Conservation (phyloP, 2,888 invertebrate species). For the Ecliptopera silaceata region DNA sequence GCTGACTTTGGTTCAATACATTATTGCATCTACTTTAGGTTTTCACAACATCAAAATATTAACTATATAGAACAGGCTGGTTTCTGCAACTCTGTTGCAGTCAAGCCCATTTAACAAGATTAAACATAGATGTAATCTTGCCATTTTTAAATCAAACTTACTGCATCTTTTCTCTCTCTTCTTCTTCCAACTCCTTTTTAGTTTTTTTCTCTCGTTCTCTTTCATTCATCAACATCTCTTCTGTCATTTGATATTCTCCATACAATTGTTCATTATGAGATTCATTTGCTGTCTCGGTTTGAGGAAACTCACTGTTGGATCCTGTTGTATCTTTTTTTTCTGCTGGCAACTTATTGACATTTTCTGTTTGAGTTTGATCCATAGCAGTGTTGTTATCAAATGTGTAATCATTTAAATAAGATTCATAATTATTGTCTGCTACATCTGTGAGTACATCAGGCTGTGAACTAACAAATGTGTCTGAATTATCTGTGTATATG, state of each 20-base stretch:
- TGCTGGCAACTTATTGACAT: slow-evolving; percentile 45
- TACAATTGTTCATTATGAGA: slow-evolving; percentile 22
- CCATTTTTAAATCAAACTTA: slow-evolving; percentile 70
- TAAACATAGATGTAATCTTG: too few species aligned
- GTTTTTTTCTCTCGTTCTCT: slow-evolving; percentile 88
- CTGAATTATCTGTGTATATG: slow-evolving; percentile 68
- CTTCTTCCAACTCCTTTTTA: slow-evolving; percentile 94
- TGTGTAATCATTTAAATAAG: slow-evolving; percentile 69
- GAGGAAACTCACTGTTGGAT: slow-evolving; percentile 61
- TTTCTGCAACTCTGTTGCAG: too few species aligned
- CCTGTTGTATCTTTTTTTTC: slow-evolving; percentile 48
- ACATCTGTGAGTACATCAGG: slow-evolving; percentile 59
- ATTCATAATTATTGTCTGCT: slow-evolving; percentile 62
- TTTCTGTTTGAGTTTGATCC: slow-evolving; percentile 47
- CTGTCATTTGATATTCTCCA: slow-evolving; percentile 65
- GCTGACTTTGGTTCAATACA: too few species aligned
- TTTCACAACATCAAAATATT: too few species aligned
- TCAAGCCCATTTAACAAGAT: too few species aligned
- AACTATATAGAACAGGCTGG: too few species aligned
- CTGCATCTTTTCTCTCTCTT: slow-evolving; percentile 98
- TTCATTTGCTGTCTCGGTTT: slow-evolving; percentile 50
- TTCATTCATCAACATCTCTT: slow-evolving; percentile 74
- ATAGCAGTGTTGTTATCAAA: slow-evolving; percentile 59
- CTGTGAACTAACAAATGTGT: slow-evolving; percentile 59
- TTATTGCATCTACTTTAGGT: too few species aligned